Evolutionary conservation across 2,797 vertebrate genomes (phyloP).

Genomic region (Catharus ustulatus): DNA sequence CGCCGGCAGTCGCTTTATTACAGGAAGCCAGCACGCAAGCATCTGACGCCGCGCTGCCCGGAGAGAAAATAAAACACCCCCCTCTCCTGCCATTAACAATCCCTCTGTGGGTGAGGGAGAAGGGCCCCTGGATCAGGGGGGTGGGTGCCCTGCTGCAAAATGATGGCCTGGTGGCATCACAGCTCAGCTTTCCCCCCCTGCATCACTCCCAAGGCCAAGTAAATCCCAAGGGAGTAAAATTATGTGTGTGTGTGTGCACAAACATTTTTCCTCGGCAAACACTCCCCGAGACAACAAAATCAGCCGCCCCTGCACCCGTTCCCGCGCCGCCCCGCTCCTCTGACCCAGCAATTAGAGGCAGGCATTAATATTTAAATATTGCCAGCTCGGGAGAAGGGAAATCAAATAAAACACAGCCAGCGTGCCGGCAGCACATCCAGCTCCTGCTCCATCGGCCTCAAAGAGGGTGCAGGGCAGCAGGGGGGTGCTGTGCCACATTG

Average conservation of each 20-base stretch:
- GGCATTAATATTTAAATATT: slow-evolving; percentile 60
- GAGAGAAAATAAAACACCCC: slow-evolving; percentile 3
- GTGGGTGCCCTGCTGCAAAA: background rate
- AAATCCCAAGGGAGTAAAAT: background rate
- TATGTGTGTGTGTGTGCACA: background rate
- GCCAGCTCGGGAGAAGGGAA: slow-evolving; percentile 45
- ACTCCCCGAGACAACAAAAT: slow-evolving; percentile 15
- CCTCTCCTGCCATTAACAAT: background rate
- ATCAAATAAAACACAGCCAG: background rate
- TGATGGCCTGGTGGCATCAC: background rate
- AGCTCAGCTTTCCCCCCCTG: background rate
- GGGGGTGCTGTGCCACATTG: fast-evolving
- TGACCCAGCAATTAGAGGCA: slow-evolving; percentile 48
- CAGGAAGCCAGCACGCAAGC: slow-evolving; percentile 44
- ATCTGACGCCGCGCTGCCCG: background rate
- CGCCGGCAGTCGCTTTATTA: slow-evolving; percentile 42
- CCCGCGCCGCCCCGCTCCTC: background rate
- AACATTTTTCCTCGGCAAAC: slow-evolving; percentile 37
- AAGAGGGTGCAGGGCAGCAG: fast-evolving
- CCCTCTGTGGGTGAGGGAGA: background rate
- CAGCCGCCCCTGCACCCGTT: background rate
- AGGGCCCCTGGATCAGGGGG: background rate
- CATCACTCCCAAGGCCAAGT: background rate
- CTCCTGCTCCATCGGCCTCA: background rate
- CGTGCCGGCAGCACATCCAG: background rate